Evolutionary conservation across 2,888 invertebrate species (phyloP).

Genomic region (Cephalotes varians): DNA sequence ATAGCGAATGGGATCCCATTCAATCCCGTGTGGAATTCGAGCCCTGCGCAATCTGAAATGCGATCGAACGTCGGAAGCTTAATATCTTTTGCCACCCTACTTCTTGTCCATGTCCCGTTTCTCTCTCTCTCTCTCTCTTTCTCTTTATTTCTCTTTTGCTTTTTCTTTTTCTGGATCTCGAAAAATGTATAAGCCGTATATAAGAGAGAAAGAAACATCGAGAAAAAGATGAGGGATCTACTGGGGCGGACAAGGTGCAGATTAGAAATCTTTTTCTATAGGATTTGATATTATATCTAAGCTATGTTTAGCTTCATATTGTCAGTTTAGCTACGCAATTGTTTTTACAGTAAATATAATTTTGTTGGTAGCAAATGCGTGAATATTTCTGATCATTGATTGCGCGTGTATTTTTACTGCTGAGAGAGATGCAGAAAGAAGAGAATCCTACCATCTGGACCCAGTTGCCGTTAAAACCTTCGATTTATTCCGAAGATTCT

Average conservation of each 20-base stretch:
- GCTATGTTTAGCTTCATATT: background rate
- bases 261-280: constrained; percentile 29
- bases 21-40: constrained; percentile 76
- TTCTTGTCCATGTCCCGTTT: constrained; percentile 40
- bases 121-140: background rate
- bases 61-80: constrained; percentile 76
- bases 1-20: constrained; percentile 75
- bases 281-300: too few species aligned
- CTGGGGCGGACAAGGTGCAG: background rate
- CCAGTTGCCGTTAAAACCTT: background rate
- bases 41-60: constrained; percentile 76
- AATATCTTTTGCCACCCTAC: constrained; percentile 68
- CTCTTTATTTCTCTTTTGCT: background rate
- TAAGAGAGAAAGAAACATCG: constrained; percentile 36
- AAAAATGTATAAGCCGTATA: constrained; percentile 48
- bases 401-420: background rate
- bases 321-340: background rate
- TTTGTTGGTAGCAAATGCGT: background rate
- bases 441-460: background rate
- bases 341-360: background rate
- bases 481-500: background rate
- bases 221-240: constrained; percentile 21
- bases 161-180: constrained; percentile 9
- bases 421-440: background rate
- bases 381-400: constrained; percentile 1